These are phyloP conservation scores for Hypomesus transpacificus DNA, from an alignment of 2,113 vertebrate species.

Conservation along the genomic window DNA sequence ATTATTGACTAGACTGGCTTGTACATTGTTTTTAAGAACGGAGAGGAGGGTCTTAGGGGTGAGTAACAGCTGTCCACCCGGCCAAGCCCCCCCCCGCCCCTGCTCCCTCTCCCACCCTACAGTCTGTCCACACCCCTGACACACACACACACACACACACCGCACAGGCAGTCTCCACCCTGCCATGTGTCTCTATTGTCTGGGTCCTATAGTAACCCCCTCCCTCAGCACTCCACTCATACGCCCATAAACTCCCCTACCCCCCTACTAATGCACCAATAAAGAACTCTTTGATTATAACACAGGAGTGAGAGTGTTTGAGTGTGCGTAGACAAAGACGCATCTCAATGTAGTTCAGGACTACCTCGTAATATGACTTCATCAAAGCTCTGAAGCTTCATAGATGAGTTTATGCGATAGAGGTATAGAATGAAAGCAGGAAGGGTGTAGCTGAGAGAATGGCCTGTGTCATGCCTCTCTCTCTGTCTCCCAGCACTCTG, in stretches of 20 bases:
- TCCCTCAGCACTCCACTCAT: conserved; percentile 13
- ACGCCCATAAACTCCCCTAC: background rate
- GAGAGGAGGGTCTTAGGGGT: conserved; percentile 28
- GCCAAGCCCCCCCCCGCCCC: too few species aligned
- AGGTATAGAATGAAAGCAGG: background rate
- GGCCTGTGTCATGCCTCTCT: background rate
- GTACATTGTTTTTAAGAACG: conserved; percentile 30
- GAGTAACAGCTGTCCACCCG: conserved; percentile 58
- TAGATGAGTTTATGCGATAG: too few species aligned
- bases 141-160: conserved; percentile 10
- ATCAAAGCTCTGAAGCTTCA: too few species aligned
- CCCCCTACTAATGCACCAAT: conserved; percentile 33
- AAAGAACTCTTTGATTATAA: conserved; percentile 25
- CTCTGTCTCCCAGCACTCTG: conserved; percentile 7
- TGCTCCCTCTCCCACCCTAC: conserved; percentile 34
- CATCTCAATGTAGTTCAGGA: too few species aligned
- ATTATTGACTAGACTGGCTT: conserved; percentile 11
- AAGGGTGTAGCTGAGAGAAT: background rate
- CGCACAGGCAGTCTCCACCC: conserved; percentile 33
- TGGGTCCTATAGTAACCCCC: conserved; percentile 26
- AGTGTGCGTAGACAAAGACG: background rate
- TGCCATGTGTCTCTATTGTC: conserved; percentile 69
- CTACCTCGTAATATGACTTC: too few species aligned
- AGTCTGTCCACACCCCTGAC: background rate
- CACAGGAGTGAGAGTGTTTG: background rate